These are phyloP conservation scores for Furcifer pardalis DNA, from an alignment of 2,797 vertebrate species.

Conservation along the genomic window DNA sequence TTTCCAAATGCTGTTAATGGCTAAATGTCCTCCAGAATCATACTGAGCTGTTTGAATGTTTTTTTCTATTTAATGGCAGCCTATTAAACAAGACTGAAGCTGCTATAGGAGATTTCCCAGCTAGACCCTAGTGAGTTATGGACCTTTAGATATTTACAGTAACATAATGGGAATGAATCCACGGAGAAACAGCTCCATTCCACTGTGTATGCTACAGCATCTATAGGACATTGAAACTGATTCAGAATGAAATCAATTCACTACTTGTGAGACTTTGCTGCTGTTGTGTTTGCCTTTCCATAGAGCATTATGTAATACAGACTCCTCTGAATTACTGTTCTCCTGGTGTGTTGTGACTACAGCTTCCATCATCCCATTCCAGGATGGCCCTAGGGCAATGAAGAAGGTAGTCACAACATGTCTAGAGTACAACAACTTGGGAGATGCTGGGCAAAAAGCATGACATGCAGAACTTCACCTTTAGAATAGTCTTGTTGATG, in stretches of 20 bases:
- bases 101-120: background rate
- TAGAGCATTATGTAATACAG: background rate
- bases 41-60: no score
- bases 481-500: constrained; percentile 30
- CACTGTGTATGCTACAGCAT: background rate
- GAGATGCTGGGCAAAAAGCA: background rate
- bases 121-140: background rate
- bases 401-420: background rate
- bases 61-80: background rate
- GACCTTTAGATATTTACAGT: background rate
- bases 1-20: background rate
- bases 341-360: background rate
- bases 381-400: constrained; percentile 7
- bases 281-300: no score
- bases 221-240: background rate
- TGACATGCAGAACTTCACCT: constrained; percentile 31
- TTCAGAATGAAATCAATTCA: background rate
- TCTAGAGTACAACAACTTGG: background rate
- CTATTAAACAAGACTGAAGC: background rate
- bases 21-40: background rate
- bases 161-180: background rate
- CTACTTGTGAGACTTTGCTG: background rate
- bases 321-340: background rate
- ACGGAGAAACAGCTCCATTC: no score
- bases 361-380: background rate